Percentiles rank a stretch among this genome's conserved stretches.
Evolutionary conservation across 2,888 invertebrate species (phyloP).

Genomic region (Latrodectus hesperus): DNA sequence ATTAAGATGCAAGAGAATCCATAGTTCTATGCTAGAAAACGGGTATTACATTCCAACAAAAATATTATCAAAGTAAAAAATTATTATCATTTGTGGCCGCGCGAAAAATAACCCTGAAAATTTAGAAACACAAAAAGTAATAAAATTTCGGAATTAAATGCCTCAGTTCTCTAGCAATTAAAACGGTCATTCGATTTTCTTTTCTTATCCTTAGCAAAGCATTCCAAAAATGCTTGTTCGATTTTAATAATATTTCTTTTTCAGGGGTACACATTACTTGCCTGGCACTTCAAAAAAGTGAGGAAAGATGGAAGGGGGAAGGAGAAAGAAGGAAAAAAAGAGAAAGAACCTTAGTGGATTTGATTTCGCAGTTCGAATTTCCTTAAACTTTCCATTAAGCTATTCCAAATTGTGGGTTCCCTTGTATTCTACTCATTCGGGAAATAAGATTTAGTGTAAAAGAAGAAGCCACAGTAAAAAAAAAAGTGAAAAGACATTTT

Average conservation of each 20-base stretch:
- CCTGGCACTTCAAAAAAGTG: neutral
- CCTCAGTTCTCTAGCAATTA: neutral
- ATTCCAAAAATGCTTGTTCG: neutral
- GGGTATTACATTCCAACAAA: no score
- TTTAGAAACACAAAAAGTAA: no score
- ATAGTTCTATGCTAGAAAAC: no score
- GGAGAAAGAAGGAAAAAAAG: neutral
- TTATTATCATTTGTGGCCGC: no score
- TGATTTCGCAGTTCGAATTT: constrained; percentile 55
- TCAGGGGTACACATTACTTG: neutral
- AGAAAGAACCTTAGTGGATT: constrained; percentile 23
- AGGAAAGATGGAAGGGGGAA: constrained; percentile 8
- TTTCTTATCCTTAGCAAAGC: neutral
- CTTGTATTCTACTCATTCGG: neutral
- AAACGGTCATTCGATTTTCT: neutral
- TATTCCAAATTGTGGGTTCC: constrained; percentile 28
- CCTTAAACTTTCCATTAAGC: constrained; percentile 58
- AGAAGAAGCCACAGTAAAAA: neutral
- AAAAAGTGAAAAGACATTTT: constrained; percentile 46
- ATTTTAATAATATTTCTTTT: neutral
- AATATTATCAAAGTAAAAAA: no score
- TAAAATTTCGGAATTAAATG: no score
- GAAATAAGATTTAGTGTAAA: constrained; percentile 8
- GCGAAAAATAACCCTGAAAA: no score
- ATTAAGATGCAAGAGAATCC: no score